Conservation (phyloP, 2,113 vertebrate genomes). For the Australoheros scitulus region DNA sequence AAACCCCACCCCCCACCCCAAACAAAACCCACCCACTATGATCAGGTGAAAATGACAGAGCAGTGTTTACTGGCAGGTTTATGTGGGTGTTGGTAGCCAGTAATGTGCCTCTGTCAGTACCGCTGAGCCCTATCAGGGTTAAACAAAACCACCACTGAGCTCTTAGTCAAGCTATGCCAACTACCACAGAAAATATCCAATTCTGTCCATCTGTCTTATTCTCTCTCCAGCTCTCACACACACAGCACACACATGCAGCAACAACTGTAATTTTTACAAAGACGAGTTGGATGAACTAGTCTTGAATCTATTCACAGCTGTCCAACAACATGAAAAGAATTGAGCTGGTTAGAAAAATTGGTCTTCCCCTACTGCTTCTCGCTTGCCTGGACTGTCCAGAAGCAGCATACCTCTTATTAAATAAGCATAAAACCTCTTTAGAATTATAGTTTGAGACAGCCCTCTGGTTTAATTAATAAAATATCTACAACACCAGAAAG, state of each 20-base stretch:
- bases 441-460: constrained; percentile 19
- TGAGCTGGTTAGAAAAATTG: constrained; percentile 42
- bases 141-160: constrained; percentile 60
- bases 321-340: constrained; percentile 57
- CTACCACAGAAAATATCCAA: constrained; percentile 53
- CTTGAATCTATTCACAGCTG: constrained; percentile 55
- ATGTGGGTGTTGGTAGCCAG: constrained; percentile 17
- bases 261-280: constrained; percentile 39
- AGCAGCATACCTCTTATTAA: constrained; percentile 43
- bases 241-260: constrained; percentile 12
- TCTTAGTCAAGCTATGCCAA: constrained; percentile 53
- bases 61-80: constrained; percentile 39
- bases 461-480: constrained; percentile 41
- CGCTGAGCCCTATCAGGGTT: constrained; percentile 52
- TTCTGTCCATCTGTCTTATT: constrained; percentile 44
- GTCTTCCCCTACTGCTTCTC: constrained; percentile 11
- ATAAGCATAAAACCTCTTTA: constrained; percentile 28
- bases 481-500: constrained; percentile 37
- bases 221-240: constrained; percentile 7
- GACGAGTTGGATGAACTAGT: constrained; percentile 41
- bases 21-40: not conserved
- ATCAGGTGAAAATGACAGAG: constrained; percentile 36
- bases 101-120: constrained; percentile 54
- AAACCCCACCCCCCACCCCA: not conserved
- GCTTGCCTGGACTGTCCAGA: constrained; percentile 27